Evolutionary conservation across 2,797 vertebrate genomes (phyloP), one percentile per base, ranked within the genome.

Genomic region (Rhynchonycteris naso): DNA sequence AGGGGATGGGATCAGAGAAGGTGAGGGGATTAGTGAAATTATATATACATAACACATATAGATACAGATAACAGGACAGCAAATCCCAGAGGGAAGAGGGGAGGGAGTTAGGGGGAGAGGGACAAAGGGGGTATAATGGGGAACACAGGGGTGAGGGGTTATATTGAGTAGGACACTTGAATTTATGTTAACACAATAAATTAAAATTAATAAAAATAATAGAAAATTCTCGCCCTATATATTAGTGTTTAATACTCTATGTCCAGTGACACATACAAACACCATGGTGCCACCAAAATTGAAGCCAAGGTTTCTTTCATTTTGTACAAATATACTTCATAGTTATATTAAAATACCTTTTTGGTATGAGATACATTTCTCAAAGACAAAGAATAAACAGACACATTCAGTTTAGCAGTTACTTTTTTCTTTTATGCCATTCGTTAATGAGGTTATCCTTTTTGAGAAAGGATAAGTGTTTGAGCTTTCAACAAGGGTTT

Each of bases 291-390:
- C 58, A 24, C 30, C 58, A 66, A 52, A 58, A 52, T 19, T 14
- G 10, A 54, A 88, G 72, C 33, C 33, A 69, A 65, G n/a, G n/a
- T 50, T 71, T 91, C 63, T 86, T 54, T 91, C 87, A 63, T 76
- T 94, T 96, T 43, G 8, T 84, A 15, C 50, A 82, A 54, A 66
- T 66, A 63, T 1, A 52, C 28, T 21, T 91, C 56, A 59, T 76
- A 74, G 52, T 88, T 65, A 90, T 3, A 38, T 82, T 71, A 91
- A 88, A 95, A 90, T 74, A 43, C 4, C 35, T 38, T 33, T 75
- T 56, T 54, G 26, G n/a, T n/a, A 65, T 22, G 19, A 96, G 50
- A 43, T 47, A 14, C 26, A 2, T 82, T 92, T 79, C 74, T 82
- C 16, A 88, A 76, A 68, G 43, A 83, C n/a, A 85, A 88, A 61